Evolutionary conservation across 23 tunicate species (phyloP), one percentile per base, ranked within the genome.

Genomic region (Trididemnum miniatum): DNA sequence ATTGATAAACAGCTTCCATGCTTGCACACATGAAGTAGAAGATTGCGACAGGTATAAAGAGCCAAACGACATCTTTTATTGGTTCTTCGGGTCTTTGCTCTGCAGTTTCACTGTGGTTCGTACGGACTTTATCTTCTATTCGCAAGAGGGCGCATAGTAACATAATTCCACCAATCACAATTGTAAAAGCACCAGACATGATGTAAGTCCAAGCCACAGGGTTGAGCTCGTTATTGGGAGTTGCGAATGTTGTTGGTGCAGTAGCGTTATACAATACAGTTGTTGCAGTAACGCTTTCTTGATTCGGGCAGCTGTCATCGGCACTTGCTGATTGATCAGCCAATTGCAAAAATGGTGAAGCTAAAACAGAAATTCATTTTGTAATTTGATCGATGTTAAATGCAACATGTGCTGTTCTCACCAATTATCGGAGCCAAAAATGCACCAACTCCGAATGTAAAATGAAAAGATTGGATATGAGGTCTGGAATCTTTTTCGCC

Each of bases 141-240:
- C 76, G 65, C 74, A 83, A 35, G 31, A 88, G 62, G 51, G 86
- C 86, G 34, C 86, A 75, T 7, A 80, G 29, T 20, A 93, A 34
- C 89, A 93, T 80, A 25, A 86, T 35, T 1, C 64, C 37, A 0
- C 93, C 93, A 4, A 71, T 81, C 2, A 71, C 77, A 44, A 85
- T 65, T 2, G 83, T 81, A 34, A 81, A 87, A 28, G 74, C 57
- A 2, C 89, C 98, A 2, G 98, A 91, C 0, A 93, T 93, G 32
- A 93, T 81, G 87, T 93, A 93, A 52, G 89, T 85, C 98, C 98
- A 93, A 0, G 87, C 93, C 23, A 88, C 87, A 0, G 98, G 98
- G 84, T 93, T 88, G 57, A 93, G 74, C 0, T 63, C 76, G 0
- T 74, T 26, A 64, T 1, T 0, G 71, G 28, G 0, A 0, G 84